A percentile compares a stretch with the other conserved stretches of the same genome.
Conservation (phyloP, 2,113 vertebrate genomes). For the Hydrolagus affinis region DNA sequence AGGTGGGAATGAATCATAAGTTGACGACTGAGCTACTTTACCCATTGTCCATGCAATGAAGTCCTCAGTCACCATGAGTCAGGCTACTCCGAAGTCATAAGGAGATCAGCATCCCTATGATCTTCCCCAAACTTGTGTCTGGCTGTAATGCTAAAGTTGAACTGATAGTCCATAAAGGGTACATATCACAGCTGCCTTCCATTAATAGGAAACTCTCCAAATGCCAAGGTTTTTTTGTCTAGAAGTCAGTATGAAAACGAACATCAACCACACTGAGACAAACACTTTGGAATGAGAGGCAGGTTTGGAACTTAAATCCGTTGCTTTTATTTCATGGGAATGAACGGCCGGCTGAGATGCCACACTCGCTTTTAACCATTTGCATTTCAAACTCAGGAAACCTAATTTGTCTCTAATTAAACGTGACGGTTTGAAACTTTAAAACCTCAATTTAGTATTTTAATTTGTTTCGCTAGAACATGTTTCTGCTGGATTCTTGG, state of each 20-base stretch:
- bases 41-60: neutral
- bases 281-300: neutral
- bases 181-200: constrained; percentile 7
- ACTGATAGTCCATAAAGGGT: neutral
- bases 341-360: neutral
- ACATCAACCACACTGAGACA: neutral
- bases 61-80: constrained; percentile 11
- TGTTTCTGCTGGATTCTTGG: neutral
- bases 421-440: neutral
- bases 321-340: neutral
- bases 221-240: neutral
- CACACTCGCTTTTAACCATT: neutral
- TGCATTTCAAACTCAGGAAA: neutral
- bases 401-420: neutral
- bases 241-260: neutral
- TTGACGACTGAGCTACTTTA: neutral
- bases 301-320: neutral
- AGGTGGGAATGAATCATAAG: too few relatives aligned
- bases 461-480: neutral
- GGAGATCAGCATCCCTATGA: neutral
- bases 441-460: neutral
- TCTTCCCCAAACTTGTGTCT: neutral
- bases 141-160: neutral
- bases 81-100: constrained; percentile 4
- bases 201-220: neutral